phyloP scores from a whole-genome alignment of 2,113 vertebrate genomes.

The Hassar affinis region DNA sequence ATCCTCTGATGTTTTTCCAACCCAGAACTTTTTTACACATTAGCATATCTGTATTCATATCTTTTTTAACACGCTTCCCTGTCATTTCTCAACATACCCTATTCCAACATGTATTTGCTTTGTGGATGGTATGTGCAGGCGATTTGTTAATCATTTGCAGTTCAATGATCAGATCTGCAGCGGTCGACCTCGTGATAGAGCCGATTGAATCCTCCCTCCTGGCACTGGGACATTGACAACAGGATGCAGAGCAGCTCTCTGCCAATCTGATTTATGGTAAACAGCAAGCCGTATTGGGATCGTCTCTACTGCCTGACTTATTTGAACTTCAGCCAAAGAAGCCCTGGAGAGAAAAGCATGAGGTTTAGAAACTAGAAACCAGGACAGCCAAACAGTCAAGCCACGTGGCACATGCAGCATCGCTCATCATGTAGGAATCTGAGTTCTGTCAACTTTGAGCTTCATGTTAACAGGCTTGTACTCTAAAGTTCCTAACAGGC shows the following conservation, averaged over 20 bases:
- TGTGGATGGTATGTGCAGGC: neutral
- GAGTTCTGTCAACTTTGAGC: neutral
- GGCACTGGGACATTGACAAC: neutral
- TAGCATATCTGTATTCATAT: neutral
- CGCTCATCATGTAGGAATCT: neutral
- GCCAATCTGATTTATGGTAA: neutral
- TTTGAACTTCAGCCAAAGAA: neutral
- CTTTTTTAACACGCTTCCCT: neutral
- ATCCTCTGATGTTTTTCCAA: neutral
- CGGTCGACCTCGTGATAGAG: neutral
- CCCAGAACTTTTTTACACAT: neutral
- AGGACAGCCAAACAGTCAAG: neutral
- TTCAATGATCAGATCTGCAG: neutral
- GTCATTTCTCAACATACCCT: neutral
- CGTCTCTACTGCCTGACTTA: neutral
- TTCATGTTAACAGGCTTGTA: no score
- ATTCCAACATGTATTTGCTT: neutral
- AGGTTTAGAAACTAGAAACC: neutral
- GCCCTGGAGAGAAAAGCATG: neutral
- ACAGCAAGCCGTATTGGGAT: neutral
- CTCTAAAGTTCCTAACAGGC: neutral
- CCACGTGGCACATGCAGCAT: neutral
- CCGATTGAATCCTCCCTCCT: neutral
- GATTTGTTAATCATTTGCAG: neutral
- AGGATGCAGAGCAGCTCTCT: neutral